A percentile compares a stretch with the other conserved stretches of the same genome.
These are phyloP conservation scores for Caenorhabditis inopinata DNA, from an alignment of 1,140 invertebrate species.

Conservation along the genomic window DNA sequence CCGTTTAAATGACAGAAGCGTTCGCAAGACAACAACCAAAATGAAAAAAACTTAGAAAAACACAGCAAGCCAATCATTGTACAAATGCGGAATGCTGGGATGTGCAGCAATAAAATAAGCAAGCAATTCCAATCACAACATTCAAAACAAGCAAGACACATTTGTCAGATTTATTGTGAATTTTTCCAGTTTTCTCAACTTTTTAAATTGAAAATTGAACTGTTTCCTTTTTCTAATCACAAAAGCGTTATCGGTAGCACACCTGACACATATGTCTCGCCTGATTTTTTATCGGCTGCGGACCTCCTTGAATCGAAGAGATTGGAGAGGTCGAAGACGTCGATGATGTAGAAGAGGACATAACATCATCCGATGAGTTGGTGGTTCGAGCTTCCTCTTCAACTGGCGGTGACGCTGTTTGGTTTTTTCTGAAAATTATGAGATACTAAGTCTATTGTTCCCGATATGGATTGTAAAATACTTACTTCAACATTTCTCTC, in stretches of 20 bases:
- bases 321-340: neutral
- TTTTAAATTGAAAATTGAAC: too few species aligned
- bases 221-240: neutral
- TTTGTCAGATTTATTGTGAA: neutral
- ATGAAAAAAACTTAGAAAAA: too few species aligned
- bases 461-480: neutral
- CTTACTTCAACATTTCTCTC: neutral
- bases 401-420: neutral
- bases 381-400: too few species aligned
- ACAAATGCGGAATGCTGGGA: too few species aligned
- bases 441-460: neutral
- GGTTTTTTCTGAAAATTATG: too few species aligned
- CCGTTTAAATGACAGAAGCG: too few species aligned
- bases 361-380: too few species aligned
- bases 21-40: too few species aligned
- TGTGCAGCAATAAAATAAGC: too few species aligned
- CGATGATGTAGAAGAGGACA: neutral
- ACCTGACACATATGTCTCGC: slow-evolving; percentile 15
- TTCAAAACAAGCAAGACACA: neutral
- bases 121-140: neutral
- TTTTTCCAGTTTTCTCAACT: too few species aligned
- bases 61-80: too few species aligned
- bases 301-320: neutral
- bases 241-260: neutral
- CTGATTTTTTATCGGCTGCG: neutral